Evolutionary conservation across 2,113 vertebrate species (phyloP).

Genomic region (Scolopax mira): DNA sequence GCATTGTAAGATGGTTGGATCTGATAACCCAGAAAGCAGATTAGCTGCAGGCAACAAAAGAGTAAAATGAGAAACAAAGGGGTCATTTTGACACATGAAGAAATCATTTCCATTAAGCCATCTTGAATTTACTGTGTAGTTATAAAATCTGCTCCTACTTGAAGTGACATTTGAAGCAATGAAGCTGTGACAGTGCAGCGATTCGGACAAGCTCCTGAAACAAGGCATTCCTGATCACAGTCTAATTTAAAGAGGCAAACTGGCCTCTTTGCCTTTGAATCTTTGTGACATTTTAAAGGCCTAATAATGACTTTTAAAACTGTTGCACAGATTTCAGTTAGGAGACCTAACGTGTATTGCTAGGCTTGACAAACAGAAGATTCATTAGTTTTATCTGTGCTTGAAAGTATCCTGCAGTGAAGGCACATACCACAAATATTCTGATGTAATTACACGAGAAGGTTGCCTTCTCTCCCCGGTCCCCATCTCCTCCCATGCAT

Average conservation of each 20-base stretch:
- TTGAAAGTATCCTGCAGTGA: neutral
- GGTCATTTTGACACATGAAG: slow-evolving; percentile 94
- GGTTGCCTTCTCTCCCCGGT: neutral
- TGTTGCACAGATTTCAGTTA: neutral
- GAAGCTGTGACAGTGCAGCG: slow-evolving; percentile 17
- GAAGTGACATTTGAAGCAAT: slow-evolving; percentile 74
- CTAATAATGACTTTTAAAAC: slow-evolving; percentile 47
- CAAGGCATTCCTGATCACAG: neutral
- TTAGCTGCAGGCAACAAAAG: slow-evolving; percentile 78
- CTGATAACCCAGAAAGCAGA: slow-evolving; percentile 79
- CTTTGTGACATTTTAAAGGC: slow-evolving; percentile 16
- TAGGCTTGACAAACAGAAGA: neutral
- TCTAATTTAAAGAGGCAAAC: slow-evolving; percentile 25
- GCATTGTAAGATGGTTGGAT: slow-evolving; percentile 79
- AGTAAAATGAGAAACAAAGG: slow-evolving; percentile 85
- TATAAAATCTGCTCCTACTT: slow-evolving; percentile 84
- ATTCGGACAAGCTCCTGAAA: slow-evolving; percentile 39
- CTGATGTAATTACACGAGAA: neutral
- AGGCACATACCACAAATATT: neutral
- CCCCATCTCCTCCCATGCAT: neutral
- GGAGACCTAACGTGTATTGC: neutral
- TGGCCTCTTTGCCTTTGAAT: slow-evolving; percentile 25
- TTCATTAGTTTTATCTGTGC: neutral
- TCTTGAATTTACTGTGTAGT: slow-evolving; percentile 84
- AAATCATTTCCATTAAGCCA: slow-evolving; percentile 94